Base-by-base conservation (phyloP, 1,140 invertebrate species). In the Hyles vespertilio region DNA sequence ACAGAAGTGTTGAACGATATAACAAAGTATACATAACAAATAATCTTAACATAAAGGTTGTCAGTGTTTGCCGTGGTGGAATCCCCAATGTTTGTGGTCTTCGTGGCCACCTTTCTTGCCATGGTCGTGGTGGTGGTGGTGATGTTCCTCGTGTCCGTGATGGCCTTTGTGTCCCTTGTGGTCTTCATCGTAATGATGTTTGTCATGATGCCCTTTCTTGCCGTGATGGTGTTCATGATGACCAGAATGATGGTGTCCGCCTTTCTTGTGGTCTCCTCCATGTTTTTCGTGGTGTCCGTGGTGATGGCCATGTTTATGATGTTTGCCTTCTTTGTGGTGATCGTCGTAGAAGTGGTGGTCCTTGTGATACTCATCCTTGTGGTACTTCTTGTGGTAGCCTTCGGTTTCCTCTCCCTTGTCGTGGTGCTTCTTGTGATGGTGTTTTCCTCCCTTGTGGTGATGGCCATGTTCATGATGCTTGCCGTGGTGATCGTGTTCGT, bases 321-420 rank as follows among this genome's bases (percentile, higher is more conserved):
- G 92, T 61, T 91, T 91, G 46, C 92, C 92, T 60, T 86, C 89
- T 64, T 92, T 91, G 74, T 93, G 92, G 69, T 92, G 91, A 76
- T 93, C 92, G 67, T 92, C 92, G 81, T 91, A 92, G 89, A 92
- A 93, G 72, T 94, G 91, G 59, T 93, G 93, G 58, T 94, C 91
- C 70, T 94, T 94, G 70, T 94, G 93, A 78, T 90, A 94, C 71
- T 94, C 93, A 79, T 94, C 93, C 57, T 93, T 77, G 67, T 94
- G 93, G 73, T 94, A 92, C 2, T 94, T 90, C 64, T 93, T 92
- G 72, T 94, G 93, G 62, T 92, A 91, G 32, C 92, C 92, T 65
- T 92, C 91, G 54, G 91, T 92, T 81, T 91, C 90, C 75, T 92
- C 92, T 1, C 92, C 92, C 76, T 93, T 93, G 51, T 92, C 91